Evolutionary conservation across 2,113 vertebrate genomes (phyloP).

Genomic region (Cyanoderma ruficeps): DNA sequence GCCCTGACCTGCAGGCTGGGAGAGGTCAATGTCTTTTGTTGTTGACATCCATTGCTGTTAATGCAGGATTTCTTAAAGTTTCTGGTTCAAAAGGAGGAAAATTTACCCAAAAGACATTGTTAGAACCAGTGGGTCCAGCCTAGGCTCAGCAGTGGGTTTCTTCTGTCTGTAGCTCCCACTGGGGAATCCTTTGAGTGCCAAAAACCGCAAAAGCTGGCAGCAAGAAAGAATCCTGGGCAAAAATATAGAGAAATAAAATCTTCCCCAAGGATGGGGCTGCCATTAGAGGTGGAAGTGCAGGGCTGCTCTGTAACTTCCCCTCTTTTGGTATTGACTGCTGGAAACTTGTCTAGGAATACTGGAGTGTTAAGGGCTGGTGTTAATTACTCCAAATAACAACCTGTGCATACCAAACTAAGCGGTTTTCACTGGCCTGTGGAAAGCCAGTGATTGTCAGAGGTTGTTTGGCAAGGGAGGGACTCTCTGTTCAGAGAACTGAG

Average conservation of each 20-base stretch:
- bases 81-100: background rate
- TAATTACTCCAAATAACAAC: background rate
- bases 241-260: background rate
- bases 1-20: background rate
- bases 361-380: background rate
- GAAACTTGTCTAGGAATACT: background rate
- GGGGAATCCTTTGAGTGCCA: background rate
- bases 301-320: background rate
- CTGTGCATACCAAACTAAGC: background rate
- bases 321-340: background rate
- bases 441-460: background rate
- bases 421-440: background rate
- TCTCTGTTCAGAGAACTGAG: background rate
- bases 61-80: background rate
- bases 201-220: background rate
- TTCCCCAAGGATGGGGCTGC: background rate
- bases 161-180: background rate
- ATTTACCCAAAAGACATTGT: background rate
- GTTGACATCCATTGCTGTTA: too few relatives aligned
- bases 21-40: background rate
- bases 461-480: background rate
- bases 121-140: background rate
- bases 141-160: background rate
- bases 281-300: background rate
- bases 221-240: background rate